Percentiles rank a stretch among this genome's conserved stretches.
Conservation (phyloP, 1,140 invertebrate species). For the Drosophila parvula region DNA sequence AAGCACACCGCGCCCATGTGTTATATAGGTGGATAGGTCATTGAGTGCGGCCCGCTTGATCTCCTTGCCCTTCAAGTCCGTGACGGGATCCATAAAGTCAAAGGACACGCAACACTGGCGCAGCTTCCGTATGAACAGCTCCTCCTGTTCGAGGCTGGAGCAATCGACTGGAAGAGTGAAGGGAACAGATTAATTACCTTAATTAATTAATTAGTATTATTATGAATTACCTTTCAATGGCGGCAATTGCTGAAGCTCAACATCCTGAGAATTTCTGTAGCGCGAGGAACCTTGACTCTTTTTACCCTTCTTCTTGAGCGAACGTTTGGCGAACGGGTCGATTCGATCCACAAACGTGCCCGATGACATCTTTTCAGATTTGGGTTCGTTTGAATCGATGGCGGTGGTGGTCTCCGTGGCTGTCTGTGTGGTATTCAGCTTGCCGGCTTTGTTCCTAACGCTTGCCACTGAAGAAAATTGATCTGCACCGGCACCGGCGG, state of each 20-base stretch:
- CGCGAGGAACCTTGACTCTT: constrained; percentile 96
- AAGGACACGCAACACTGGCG: constrained; percentile 99
- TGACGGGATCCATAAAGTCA: constrained; percentile 99
- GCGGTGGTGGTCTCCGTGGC: constrained; percentile 78
- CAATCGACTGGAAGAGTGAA: constrained; percentile 64
- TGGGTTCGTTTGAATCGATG: constrained; percentile 81
- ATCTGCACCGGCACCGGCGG: constrained; percentile 36
- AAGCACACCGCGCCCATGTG: constrained; percentile 95
- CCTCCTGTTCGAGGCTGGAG: constrained; percentile 96
- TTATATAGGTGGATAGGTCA: constrained; percentile 99
- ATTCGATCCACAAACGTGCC: constrained; percentile 96
- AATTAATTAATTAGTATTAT: no score
- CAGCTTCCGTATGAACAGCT: constrained; percentile 98
- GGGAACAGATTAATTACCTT: not conserved
- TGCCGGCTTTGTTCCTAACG: constrained; percentile 76
- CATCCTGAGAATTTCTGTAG: constrained; percentile 94
- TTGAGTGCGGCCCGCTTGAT: constrained; percentile 98
- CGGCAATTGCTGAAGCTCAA: constrained; percentile 93
- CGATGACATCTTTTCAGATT: constrained; percentile 89
- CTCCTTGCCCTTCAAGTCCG: constrained; percentile 99
- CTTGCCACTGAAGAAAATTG: constrained; percentile 70
- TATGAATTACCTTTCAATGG: constrained; percentile 95
- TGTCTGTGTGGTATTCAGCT: constrained; percentile 81
- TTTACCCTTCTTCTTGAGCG: constrained; percentile 96
- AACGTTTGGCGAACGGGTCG: constrained; percentile 96